A percentile compares a stretch with the other conserved stretches of the same genome.
These are phyloP conservation scores for Geococcyx californianus DNA, from an alignment of 2,113 vertebrate species.

Conservation along the genomic window DNA sequence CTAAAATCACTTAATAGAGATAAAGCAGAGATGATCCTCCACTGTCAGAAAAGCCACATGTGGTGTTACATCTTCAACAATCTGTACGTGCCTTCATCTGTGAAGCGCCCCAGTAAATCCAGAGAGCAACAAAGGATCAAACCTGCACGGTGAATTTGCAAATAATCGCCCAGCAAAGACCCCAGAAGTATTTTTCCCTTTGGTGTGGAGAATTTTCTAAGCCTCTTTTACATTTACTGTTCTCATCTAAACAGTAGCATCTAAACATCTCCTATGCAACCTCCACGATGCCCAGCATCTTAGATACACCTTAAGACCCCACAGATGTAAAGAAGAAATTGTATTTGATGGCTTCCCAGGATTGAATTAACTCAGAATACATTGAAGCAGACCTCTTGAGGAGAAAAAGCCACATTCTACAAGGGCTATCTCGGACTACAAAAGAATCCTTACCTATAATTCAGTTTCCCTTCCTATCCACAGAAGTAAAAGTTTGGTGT, in stretches of 20 bases:
- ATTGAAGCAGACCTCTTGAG: neutral
- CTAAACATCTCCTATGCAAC: neutral
- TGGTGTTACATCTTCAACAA: neutral
- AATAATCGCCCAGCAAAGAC: slow-evolving; percentile 6
- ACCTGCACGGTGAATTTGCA: slow-evolving; percentile 14
- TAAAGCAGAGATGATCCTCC: slow-evolving; percentile 19
- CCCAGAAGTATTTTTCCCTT: neutral
- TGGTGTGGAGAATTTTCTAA: neutral
- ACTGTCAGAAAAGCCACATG: neutral
- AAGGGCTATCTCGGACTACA: neutral
- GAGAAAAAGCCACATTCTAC: neutral
- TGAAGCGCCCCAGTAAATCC: slow-evolving; percentile 8
- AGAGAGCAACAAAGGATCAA: slow-evolving; percentile 11
- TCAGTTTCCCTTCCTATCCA: neutral
- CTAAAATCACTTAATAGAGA: slow-evolving; percentile 22
- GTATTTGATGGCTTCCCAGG: neutral
- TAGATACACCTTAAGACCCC: neutral
- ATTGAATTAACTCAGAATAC: neutral
- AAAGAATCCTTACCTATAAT: neutral
- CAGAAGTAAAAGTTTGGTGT: neutral
- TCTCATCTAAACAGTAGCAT: neutral
- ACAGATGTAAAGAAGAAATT: neutral
- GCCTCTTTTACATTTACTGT: neutral
- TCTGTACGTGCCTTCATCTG: neutral
- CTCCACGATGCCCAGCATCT: neutral